A percentile compares a stretch with the other conserved stretches of the same genome.
These are phyloP conservation scores for Varecia variegata DNA, from an alignment of 2,797 vertebrate species.

Conservation along the genomic window DNA sequence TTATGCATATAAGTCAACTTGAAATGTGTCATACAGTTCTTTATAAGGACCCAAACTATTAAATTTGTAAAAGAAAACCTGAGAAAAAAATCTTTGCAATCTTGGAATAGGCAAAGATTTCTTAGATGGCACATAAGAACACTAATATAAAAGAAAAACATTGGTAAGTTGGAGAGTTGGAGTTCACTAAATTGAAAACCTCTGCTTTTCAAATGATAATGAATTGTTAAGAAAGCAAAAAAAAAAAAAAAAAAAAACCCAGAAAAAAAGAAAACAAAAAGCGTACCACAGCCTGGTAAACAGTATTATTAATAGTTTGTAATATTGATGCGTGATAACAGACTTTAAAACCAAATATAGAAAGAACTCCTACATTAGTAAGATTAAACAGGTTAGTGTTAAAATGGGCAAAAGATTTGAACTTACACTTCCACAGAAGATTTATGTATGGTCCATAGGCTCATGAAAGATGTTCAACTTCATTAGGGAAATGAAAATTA, in stretches of 20 bases:
- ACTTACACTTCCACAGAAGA: neutral
- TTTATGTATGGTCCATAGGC: neutral
- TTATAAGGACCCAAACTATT: neutral
- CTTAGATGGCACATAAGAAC: neutral
- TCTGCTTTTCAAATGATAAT: neutral
- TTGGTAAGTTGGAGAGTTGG: neutral
- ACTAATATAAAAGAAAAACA: slow-evolving; percentile 1
- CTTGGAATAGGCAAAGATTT: neutral
- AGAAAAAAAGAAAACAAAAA: neutral
- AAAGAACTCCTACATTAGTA: neutral
- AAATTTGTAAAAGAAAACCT: neutral
- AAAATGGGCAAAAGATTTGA: neutral
- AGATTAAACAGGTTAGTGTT: neutral
- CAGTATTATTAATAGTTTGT: neutral
- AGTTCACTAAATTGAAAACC: slow-evolving; percentile 10
- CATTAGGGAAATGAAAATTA: neutral
- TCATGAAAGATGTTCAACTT: slow-evolving; percentile 2
- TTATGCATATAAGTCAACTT: neutral
- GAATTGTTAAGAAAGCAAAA: neutral
- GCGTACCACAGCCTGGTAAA: neutral
- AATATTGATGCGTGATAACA: slow-evolving; percentile 18
- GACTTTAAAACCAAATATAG: neutral
- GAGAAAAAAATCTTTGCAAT: neutral
- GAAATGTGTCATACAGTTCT: neutral
- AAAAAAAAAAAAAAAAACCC: neutral